Evolutionary conservation across 2,113 vertebrate genomes (phyloP), one percentile per base, ranked within the genome.

Genomic region (Sardina pilchardus): DNA sequence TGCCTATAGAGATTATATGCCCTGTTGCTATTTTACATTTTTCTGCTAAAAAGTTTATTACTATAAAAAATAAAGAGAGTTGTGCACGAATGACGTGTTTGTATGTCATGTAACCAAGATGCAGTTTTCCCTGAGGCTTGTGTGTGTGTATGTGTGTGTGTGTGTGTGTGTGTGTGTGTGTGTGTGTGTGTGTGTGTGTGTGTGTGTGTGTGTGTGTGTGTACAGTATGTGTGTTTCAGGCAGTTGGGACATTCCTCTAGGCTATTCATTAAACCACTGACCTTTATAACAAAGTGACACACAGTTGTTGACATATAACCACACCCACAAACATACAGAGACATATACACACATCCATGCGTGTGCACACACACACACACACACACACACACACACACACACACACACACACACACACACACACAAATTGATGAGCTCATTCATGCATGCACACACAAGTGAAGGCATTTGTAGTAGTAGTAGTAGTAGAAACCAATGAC

Each of bases 251-350:
- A 71, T 30, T 26, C 63, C 59, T 10, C 30, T 71, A 26, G 63
- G 24, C n/a, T 71, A 7, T 30, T 71, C 24, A 82, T 48, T 34
- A 83, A 63, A 83, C 82, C 82, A 83, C 48, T 56, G 21, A 53
- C 50, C 16, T 39, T 83, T 83, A 30, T 53, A 44, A 45, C 26
- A 50, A 56, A 83, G 19, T 5, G 6, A 83, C 34, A 45, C n/a
- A 30, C 24, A 59, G 24, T 26, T 10, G 3, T 45, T 47, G 53
- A 84, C 85, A 84, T 17, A 43, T 21, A 53, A 59, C 63, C 63
- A 71, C 63, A 71, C 63, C 9, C 63, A 71, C 47, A 53, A n/a
- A 19, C 81, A 47, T 14, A 48, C 43, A 26, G 1, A 48, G 45
- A 82, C 44, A 48, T 10, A 50, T 12, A 82, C 81, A 82, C 45